phyloP scores from a whole-genome alignment of 2,113 vertebrate genomes.

The Carassius gibelio region DNA sequence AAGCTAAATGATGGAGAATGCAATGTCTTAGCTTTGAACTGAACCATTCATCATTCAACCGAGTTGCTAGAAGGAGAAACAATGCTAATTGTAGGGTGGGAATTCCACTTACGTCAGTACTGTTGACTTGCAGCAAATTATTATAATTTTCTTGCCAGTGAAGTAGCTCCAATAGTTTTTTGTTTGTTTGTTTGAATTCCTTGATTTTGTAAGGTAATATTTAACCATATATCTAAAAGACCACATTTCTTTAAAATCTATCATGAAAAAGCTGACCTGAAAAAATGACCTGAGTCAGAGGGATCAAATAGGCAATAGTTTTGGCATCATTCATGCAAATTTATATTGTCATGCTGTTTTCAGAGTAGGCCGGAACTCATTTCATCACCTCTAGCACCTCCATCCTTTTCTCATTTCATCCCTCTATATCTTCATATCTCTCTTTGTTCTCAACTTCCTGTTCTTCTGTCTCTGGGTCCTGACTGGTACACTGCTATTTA shows the following conservation, averaged over 20 bases:
- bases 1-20: constrained; percentile 3
- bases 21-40: neutral
- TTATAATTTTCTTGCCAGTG: neutral
- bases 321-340: constrained; percentile 6
- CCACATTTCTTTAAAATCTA: neutral
- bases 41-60: neutral
- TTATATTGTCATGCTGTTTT: neutral
- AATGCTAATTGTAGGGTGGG: neutral
- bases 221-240: neutral
- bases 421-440: constrained; percentile 32
- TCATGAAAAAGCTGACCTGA: neutral
- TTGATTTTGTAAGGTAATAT: neutral
- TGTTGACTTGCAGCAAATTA: neutral
- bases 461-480: constrained; percentile 49
- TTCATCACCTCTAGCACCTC: neutral
- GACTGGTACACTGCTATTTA: constrained; percentile 39
- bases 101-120: neutral
- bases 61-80: neutral
- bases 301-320: constrained; percentile 1
- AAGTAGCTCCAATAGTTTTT: neutral
- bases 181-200: neutral
- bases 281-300: neutral
- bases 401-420: constrained; percentile 9
- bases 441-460: constrained; percentile 31
- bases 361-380: constrained; percentile 4